Evolutionary conservation across 2,113 vertebrate genomes (phyloP).

Genomic region (Chelonoidis abingdonii): DNA sequence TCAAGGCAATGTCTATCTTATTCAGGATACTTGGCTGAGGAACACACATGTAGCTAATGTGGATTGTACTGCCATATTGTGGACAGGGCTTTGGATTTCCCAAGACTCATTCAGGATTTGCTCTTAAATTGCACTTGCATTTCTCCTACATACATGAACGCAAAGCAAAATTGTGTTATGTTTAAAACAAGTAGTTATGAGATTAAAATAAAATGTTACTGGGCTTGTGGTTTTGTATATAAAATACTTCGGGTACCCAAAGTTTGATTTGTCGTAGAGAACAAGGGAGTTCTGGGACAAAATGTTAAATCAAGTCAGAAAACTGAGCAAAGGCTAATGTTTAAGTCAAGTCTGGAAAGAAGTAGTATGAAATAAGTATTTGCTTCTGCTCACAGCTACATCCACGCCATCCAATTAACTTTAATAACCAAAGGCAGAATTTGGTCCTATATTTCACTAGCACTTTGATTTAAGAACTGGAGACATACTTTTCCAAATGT

Average conservation of each 20-base stretch:
- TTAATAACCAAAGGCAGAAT: not conserved
- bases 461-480: not conserved
- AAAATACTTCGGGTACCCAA: not conserved
- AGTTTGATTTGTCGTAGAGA: not conserved
- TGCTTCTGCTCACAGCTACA: not conserved
- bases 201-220: not conserved
- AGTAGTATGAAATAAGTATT: not conserved
- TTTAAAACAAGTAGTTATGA: not conserved
- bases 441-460: not conserved
- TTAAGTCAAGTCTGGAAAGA: not conserved
- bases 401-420: not conserved
- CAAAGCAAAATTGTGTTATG: not conserved
- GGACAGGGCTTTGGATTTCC: not conserved
- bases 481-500: not conserved
- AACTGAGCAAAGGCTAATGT: not conserved
- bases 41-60: not conserved
- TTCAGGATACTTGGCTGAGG: not conserved
- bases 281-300: not conserved
- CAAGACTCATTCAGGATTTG: not conserved
- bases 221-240: not conserved
- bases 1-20: not conserved
- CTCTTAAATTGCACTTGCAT: not conserved
- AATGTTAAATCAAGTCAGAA: not conserved
- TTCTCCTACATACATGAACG: not conserved
- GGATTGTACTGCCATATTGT: not conserved